phyloP scores from a whole-genome alignment of 2,113 vertebrate species.

The Rhegmatorhina hoffmannsi region DNA sequence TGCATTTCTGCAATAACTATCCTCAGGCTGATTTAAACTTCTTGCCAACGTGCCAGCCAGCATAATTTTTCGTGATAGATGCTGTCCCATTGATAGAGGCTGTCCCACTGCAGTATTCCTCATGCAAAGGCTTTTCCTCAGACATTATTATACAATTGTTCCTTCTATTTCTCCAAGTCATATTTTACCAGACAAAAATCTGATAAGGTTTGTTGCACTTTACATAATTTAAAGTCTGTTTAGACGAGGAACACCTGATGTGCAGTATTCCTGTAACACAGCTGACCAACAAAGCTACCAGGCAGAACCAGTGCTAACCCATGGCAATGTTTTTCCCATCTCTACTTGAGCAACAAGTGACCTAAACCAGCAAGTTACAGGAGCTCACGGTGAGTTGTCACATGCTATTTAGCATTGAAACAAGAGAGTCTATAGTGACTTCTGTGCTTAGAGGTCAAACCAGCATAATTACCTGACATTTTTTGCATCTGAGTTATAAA shows the following conservation, averaged over 20 bases:
- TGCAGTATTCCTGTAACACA: neutral
- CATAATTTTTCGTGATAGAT: neutral
- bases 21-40: neutral
- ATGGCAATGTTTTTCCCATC: neutral
- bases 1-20: neutral
- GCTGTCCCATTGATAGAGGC: neutral
- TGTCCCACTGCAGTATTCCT: no score
- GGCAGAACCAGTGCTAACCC: neutral
- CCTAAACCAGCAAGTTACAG: neutral
- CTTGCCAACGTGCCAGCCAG: neutral
- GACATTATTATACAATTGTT: rapidly evolving
- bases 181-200: neutral
- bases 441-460: neutral
- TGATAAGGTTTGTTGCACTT: neutral
- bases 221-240: neutral
- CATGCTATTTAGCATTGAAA: rapidly evolving
- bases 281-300: rapidly evolving
- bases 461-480: neutral
- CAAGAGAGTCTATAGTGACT: neutral
- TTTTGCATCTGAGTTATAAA: neutral
- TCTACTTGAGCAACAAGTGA: neutral
- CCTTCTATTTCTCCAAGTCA: neutral
- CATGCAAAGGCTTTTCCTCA: neutral
- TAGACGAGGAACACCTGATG: neutral
- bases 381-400: neutral